phyloP scores from a whole-genome alignment of 2,113 vertebrate genomes.

The Phocoena phocoena region DNA sequence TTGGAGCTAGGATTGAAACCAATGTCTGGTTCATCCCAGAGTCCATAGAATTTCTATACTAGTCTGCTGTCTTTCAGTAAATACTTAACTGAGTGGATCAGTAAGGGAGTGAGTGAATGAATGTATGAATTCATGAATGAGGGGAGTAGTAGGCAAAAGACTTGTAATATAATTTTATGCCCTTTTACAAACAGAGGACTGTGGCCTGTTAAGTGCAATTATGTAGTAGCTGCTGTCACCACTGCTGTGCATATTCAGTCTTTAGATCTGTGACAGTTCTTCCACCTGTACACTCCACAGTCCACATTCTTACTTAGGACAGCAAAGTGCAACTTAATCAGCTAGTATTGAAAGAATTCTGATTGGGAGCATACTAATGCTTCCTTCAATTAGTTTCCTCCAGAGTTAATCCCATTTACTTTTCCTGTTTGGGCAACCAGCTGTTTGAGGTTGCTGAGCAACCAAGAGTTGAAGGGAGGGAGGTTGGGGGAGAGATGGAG shows the following conservation, averaged over 20 bases:
- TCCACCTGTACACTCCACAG: not conserved
- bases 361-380: constrained; percentile 62
- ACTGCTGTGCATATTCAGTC: not conserved
- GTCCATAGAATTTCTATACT: not conserved
- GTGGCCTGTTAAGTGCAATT: not conserved
- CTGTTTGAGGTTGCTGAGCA: constrained; percentile 75
- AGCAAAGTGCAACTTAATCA: constrained; percentile 52
- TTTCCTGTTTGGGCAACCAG: constrained; percentile 73
- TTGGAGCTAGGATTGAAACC: not conserved
- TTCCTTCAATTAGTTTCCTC: constrained; percentile 77
- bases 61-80: not conserved
- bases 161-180: not conserved
- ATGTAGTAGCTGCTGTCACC: not conserved
- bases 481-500: not conserved
- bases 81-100: not conserved
- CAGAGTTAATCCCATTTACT: constrained; percentile 77
- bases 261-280: not conserved
- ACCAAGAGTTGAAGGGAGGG: constrained; percentile 54
- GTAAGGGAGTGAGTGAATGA: not conserved
- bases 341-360: constrained; percentile 58
- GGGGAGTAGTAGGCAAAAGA: not conserved
- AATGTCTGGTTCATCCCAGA: not conserved
- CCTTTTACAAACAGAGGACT: not conserved
- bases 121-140: not conserved
- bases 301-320: not conserved